Conservation (phyloP, 2,113 vertebrate species). For the Danionella cerebrum region DNA sequence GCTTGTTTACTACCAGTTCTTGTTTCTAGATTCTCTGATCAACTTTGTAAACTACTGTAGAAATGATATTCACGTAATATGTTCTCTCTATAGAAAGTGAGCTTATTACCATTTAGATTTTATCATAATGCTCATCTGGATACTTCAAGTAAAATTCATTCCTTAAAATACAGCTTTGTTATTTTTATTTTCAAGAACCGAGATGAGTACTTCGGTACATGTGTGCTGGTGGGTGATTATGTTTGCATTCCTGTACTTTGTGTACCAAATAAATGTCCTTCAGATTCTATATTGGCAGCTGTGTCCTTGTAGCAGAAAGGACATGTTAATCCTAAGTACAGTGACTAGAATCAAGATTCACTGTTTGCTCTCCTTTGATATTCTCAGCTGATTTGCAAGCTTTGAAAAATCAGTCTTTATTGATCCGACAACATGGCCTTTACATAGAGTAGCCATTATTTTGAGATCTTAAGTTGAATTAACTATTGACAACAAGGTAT, state of each 20-base stretch:
- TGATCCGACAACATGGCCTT: background rate
- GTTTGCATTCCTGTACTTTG: slow-evolving; percentile 17
- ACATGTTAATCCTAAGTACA: slow-evolving; percentile 17
- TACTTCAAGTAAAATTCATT: too few relatives aligned
- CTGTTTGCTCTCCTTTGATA: slow-evolving; percentile 3
- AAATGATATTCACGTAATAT: too few relatives aligned
- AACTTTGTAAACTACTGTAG: too few relatives aligned
- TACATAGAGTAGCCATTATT: background rate
- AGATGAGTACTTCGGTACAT: background rate
- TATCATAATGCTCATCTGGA: too few relatives aligned
- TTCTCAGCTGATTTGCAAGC: slow-evolving; percentile 4
- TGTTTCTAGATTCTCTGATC: too few relatives aligned
- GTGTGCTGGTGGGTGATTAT: background rate
- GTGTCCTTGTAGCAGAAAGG: slow-evolving; percentile 20
- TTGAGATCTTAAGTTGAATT: background rate
- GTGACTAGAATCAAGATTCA: background rate
- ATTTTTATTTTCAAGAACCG: background rate
- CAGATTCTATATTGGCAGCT: slow-evolving; percentile 19
- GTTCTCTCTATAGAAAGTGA: too few relatives aligned
- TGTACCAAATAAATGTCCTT: slow-evolving; percentile 26
- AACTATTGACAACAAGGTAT: too few relatives aligned
- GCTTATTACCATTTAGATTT: too few relatives aligned
- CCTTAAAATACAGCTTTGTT: background rate
- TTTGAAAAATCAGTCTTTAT: background rate
- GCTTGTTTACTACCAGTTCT: too few relatives aligned